phyloP scores from a whole-genome alignment of 2,888 invertebrate species.

The Imbricaverruca yamaguchii region DNA sequence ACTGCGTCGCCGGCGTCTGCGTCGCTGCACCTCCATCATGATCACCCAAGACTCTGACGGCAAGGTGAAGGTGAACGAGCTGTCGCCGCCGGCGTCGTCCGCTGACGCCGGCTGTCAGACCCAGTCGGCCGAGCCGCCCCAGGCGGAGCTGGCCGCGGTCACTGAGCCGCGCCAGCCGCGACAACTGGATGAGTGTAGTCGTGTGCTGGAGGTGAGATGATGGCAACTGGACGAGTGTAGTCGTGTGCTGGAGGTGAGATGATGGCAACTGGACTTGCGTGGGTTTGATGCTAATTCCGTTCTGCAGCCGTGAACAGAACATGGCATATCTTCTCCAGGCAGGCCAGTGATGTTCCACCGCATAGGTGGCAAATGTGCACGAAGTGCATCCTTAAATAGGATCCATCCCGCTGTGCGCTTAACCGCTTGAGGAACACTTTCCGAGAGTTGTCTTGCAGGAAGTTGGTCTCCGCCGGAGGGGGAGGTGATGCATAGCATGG shows the following conservation, averaged over 20 bases:
- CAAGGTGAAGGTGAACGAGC: slow-evolving; percentile 14
- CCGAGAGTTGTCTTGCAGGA: no score
- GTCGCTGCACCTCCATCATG: slow-evolving; percentile 5
- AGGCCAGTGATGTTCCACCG: no score
- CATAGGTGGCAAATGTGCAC: no score
- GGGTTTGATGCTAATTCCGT: no score
- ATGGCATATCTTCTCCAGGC: no score
- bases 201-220: slow-evolving; percentile 11
- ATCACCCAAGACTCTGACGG: slow-evolving; percentile 14
- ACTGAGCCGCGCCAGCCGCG: not conserved
- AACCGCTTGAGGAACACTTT: no score
- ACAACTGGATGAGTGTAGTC: not conserved
- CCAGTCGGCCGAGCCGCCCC: not conserved
- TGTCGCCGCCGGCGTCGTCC: slow-evolving; percentile 10
- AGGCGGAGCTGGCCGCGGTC: no score
- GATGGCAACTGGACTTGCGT: not conserved
- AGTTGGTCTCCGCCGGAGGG: no score
- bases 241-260: slow-evolving; percentile 9
- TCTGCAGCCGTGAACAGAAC: no score
- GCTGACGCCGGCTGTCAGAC: slow-evolving; percentile 19
- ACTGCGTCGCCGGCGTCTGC: not conserved
- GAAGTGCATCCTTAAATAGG: no score
- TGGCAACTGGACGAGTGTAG: not conserved
- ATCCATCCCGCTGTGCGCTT: no score
- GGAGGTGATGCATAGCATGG: no score